A percentile compares a stretch with the other conserved stretches of the same genome.
phyloP scores from a whole-genome alignment of 2,888 invertebrate genomes.

The Drosophila ustulata region DNA sequence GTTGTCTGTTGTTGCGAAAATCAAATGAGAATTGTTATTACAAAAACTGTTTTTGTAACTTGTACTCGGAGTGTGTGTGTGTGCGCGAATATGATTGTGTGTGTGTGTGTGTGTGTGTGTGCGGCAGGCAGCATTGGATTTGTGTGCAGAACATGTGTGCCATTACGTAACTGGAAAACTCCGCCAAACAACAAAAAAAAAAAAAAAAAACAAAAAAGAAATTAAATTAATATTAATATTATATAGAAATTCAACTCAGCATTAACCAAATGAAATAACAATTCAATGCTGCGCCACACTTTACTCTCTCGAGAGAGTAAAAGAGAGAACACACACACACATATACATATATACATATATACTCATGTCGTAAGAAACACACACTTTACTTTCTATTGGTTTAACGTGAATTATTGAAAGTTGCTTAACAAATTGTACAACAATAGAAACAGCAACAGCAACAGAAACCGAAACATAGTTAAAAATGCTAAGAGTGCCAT shows the following conservation, averaged over 20 bases:
- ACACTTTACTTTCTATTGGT: slow-evolving; percentile 5
- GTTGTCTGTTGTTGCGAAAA: slow-evolving; percentile 68
- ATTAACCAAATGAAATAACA: slow-evolving; percentile 47
- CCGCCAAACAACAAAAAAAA: slow-evolving; percentile 16
- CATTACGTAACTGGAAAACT: slow-evolving; percentile 53
- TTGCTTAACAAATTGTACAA: slow-evolving; percentile 25
- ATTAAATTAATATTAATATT: slow-evolving; percentile 20
- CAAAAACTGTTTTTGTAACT: slow-evolving; percentile 58
- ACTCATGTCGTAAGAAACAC: slow-evolving; percentile 20
- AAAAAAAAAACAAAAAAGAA: slow-evolving; percentile 7
- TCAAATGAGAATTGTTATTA: slow-evolving; percentile 43
- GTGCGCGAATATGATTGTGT: not conserved
- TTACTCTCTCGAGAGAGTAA: not conserved
- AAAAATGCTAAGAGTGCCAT: slow-evolving; percentile 76
- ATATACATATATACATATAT: slow-evolving; percentile 15
- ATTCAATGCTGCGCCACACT: slow-evolving; percentile 50
- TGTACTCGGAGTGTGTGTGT: slow-evolving; percentile 30
- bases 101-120: slow-evolving; percentile 17
- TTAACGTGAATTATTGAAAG: not conserved
- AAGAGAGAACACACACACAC: slow-evolving; percentile 23
- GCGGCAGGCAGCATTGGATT: slow-evolving; percentile 50
- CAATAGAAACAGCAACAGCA: slow-evolving; percentile 32
- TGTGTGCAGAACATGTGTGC: slow-evolving; percentile 44
- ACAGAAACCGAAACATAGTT: slow-evolving; percentile 39
- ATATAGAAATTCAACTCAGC: slow-evolving; percentile 35